Base-by-base conservation (phyloP, 2,113 vertebrate species). In the Hiodon tergisus region DNA sequence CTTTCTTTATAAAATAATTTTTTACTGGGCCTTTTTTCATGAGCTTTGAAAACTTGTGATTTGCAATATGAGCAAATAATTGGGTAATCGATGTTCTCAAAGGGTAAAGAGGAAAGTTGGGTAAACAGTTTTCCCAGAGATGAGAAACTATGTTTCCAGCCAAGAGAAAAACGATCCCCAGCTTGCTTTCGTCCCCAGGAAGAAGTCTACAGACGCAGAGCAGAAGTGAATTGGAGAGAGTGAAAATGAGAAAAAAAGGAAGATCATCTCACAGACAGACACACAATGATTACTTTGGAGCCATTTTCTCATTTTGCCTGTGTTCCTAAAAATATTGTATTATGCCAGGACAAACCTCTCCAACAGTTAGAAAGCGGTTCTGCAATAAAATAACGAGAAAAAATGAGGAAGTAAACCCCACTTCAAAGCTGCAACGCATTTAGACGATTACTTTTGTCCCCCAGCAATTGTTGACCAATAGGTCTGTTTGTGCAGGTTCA, bases 81-180 rank as follows among this genome's bases (percentile, higher is more conserved):
- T 71, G 57, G 11, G 70, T 59, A 71, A 60, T 59, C 13, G 13
- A 59, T 60, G 17, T 71, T 71, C 17, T 54, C 69, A 54, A 14
- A 46, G 57, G 50, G 55, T 31, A 47, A 57, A 60, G 55, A 46
- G 13, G 69, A 6, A 48, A 51, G 13, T 71, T 71, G 46, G 46
- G 70, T 57, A 71, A 60, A 59, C 46, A 10, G 57, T 48, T 16
- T 71, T 71, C 55, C 5, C 70, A 60, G 6, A 71, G 57, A 71
- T 50, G 60, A 71, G 46, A 10, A 5, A 60, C 10, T 31, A 4
- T n/a, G 13, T 31, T 16, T 6, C 46, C 11, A 48, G 5, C 5
- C 55, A 58, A 71, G 55, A 69, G 68, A 71, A 71, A 31, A 17
- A 31, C 46, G 10, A 54, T 60, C 3, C 55, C 70, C 6, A 17